Percentiles rank a stretch among this genome's conserved stretches.
Evolutionary conservation across 2,888 invertebrate species (phyloP).

Genomic region (Amphipyra tragopoginis): DNA sequence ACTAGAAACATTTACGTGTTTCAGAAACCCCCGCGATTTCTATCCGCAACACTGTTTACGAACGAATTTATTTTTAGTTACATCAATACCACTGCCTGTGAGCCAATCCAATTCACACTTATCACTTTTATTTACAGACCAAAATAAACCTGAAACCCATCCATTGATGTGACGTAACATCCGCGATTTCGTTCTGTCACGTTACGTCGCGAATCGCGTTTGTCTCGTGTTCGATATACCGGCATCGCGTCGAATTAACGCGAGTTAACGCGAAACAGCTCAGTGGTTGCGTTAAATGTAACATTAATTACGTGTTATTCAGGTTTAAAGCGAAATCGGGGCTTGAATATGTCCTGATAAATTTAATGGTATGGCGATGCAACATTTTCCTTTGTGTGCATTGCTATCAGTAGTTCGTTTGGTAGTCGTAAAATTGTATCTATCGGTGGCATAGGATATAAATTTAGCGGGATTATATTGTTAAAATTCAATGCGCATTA

Average conservation of each 20-base stretch:
- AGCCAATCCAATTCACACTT: no score
- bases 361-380: constrained; percentile 47
- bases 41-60: no score
- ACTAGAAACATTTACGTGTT: no score
- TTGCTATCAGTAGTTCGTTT: constrained; percentile 20
- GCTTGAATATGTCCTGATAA: constrained; percentile 53
- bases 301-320: constrained; percentile 61
- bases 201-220: constrained; percentile 33
- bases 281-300: constrained; percentile 51
- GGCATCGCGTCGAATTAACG: constrained; percentile 53
- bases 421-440: background rate
- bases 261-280: constrained; percentile 49
- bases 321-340: constrained; percentile 48
- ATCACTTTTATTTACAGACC: background rate
- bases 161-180: constrained; percentile 15
- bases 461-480: background rate
- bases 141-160: constrained; percentile 20
- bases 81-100: no score
- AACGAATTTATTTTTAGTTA: no score
- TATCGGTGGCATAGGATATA: background rate
- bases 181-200: constrained; percentile 36
- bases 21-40: no score
- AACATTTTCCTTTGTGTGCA: constrained; percentile 43
- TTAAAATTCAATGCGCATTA: background rate
- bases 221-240: constrained; percentile 26